These are phyloP conservation scores for Hippocampus mohnikei DNA, from an alignment of 2,113 vertebrate species.

Conservation along the genomic window DNA sequence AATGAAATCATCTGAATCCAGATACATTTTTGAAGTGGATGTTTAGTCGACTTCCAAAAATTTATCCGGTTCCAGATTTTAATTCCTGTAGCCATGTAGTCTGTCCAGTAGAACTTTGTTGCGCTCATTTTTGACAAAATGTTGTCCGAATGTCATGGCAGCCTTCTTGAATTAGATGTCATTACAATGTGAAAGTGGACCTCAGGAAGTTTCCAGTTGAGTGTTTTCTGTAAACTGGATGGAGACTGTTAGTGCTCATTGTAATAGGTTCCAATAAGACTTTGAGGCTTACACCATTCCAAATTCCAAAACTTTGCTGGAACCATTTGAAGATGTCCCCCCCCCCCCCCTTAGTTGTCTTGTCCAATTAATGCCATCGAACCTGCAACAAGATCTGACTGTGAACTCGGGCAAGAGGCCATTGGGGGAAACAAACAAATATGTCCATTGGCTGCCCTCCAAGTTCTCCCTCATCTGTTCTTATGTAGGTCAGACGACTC, in stretches of 20 bases:
- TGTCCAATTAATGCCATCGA: conserved; percentile 36
- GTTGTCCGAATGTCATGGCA: background rate
- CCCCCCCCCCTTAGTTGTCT: conserved; percentile 17
- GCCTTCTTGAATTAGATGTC: background rate
- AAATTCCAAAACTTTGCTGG: conserved; percentile 22
- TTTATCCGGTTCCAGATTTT: no score
- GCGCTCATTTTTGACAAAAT: no score
- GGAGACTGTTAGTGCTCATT: background rate
- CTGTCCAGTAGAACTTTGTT: no score
- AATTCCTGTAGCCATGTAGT: no score
- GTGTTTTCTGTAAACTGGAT: conserved; percentile 14
- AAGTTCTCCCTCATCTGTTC: conserved; percentile 38
- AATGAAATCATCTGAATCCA: no score
- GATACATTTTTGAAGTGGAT: no score
- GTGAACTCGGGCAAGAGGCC: background rate
- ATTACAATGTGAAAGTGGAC: background rate
- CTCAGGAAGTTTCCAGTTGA: background rate
- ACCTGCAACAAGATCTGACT: conserved; percentile 38
- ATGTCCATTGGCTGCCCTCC: conserved; percentile 45
- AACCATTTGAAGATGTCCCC: background rate
- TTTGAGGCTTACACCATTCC: conserved; percentile 13
- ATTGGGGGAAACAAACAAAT: conserved; percentile 32
- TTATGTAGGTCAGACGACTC: conserved; percentile 63
- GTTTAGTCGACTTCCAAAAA: no score
- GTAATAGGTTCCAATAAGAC: conserved; percentile 11